phyloP scores from a whole-genome alignment of 2,113 vertebrate species.

The Stercorarius parasiticus region DNA sequence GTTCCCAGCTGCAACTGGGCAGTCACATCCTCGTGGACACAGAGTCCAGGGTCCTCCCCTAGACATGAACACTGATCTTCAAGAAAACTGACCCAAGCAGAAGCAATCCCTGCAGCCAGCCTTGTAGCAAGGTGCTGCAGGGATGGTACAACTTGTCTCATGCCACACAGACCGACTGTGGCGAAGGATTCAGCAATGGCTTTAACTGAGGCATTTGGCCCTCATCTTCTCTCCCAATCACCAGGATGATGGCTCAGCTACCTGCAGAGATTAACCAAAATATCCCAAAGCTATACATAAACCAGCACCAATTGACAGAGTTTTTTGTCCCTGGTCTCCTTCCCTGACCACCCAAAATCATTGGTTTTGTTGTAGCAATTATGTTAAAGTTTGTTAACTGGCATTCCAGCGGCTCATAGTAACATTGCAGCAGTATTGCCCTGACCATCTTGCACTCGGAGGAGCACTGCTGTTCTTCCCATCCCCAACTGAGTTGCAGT shows the following conservation, averaged over 20 bases:
- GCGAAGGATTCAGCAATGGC: not conserved
- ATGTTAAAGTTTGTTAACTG: not conserved
- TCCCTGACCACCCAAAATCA: not conserved
- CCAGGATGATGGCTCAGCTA: not conserved
- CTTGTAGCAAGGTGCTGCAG: not conserved
- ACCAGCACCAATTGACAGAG: not conserved
- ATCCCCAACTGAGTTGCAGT: not conserved
- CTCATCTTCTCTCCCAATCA: not conserved
- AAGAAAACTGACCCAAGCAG: not conserved
- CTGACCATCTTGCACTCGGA: not conserved
- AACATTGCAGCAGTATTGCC: not conserved
- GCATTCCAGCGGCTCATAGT: not conserved
- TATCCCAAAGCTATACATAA: not conserved
- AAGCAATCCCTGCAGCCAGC: accelerated
- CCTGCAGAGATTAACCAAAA: not conserved
- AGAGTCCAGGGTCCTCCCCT: not conserved
- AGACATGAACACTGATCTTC: not conserved
- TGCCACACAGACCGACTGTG: not conserved
- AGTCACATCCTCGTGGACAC: not conserved
- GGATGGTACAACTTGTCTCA: not conserved
- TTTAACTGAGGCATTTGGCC: not conserved
- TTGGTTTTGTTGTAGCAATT: not conserved
- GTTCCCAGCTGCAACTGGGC: accelerated
- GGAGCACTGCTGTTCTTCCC: not conserved
- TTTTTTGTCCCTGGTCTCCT: not conserved